Evolutionary conservation across 2,113 vertebrate species (phyloP), one percentile per base, ranked within the genome.

Genomic region (Myocastor coypus): DNA sequence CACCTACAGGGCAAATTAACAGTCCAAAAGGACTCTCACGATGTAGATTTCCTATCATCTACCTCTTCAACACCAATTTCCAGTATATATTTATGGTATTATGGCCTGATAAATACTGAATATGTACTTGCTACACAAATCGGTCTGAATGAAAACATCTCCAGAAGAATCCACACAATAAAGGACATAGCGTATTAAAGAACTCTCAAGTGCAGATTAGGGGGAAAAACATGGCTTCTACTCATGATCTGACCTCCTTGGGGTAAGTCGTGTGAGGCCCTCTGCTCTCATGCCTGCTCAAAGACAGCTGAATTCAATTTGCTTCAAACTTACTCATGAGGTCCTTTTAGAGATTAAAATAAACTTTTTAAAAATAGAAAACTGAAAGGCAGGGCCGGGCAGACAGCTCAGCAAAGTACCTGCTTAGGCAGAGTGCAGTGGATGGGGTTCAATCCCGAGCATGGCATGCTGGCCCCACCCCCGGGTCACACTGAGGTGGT

Each of bases 81-180:
- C 52, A 78, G 34, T n/a, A 61, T 52, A 64, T 30, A 93, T 37
- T 57, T 81, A 73, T 8, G n/a, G 46, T 78, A 46, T 46, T 46
- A 46, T 46, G 46, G 46, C 17, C 55, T 40, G 64, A 2, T 57
- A 87, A 92, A 30, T 37, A 37, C 1, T 64, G 55, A 94, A 50
- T 40, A 68, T 32, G 52, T 26, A 68, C 34, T 46, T 85, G 50
- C 16, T 46, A 80, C 22, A 26, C 57, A 46, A 52, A 57, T 63
- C 46, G 42, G 24, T 95, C 19, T 91, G 40, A 66, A 89, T 37
- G 71, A 89, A 92, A 82, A 26, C 81, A 66, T 69, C 34, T 90
- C 61, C 42, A 86, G 66, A 93, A 78, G 75, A 95, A 92, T 71
- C 81, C 40, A 24, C 20, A 80, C 13, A 64, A 22, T 59, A 86